Base-by-base conservation (phyloP, 2,888 invertebrate species). In the Lumbricus terrestris region DNA sequence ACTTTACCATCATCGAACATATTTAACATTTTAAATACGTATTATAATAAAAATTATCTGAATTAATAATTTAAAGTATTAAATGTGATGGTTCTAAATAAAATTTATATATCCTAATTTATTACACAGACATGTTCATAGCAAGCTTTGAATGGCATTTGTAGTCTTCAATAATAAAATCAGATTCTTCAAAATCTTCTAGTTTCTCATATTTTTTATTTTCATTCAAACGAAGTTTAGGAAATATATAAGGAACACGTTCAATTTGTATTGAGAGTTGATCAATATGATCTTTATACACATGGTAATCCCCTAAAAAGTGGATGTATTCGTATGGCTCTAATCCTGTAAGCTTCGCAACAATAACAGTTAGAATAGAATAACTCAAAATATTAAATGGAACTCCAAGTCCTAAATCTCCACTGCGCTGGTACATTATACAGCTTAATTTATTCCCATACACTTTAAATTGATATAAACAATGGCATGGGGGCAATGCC, bases 321-420 rank as follows among this genome's bases (percentile, higher is more conserved):
- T 99, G 98, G 3, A 99, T 96, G 94, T 99, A 98, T 92, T 99
- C 98, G 69, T 97, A 98, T 89, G 98, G 96, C 97, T 98, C 97
- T 88, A 98, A 96, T 88, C 96, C 97, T n/a, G 98, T 98, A 34
- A 99, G 96, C 94, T 98, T 97, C 38, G 99, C 99, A 92, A 99
- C 97, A 98, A 99, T 98, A 93, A 97, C 97, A 5, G 98, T 98
- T 5, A 99, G 96, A 42, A 99, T 95, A 1, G 99, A 96, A 95
- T 99, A 99, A 93, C 98, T 98, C 89, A 99, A 99, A 93, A 99
- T 98, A 95, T 99, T 99, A 95, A 99, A 99, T 23, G 99, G 99
- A 0, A 99, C 98, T n/a, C 99, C 99, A 2, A 99, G 96, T 88
- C 96, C 89, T 33, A 99, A 97, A 94, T 99, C 99, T 16, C 98